Evolutionary conservation across 2,113 vertebrate species (phyloP).

Genomic region (Onychorhynchus coronatus): DNA sequence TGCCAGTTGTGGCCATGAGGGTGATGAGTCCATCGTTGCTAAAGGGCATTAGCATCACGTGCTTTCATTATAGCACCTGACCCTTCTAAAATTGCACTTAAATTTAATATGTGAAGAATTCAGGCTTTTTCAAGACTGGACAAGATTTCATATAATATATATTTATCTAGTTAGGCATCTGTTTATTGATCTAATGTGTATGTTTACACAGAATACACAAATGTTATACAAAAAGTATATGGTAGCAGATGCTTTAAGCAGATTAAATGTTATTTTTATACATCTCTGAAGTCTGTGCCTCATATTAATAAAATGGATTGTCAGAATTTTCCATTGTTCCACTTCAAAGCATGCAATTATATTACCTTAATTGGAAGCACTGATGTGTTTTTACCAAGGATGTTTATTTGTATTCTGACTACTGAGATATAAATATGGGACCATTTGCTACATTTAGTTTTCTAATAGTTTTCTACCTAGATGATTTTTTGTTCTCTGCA

Average conservation of each 20-base stretch:
- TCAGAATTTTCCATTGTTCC: slow-evolving; percentile 80
- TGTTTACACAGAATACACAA: slow-evolving; percentile 65
- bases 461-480: slow-evolving; percentile 69
- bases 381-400: slow-evolving; percentile 79
- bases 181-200: slow-evolving; percentile 59
- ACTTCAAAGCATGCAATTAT: slow-evolving; percentile 85
- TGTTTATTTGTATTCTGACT: slow-evolving; percentile 82
- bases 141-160: slow-evolving; percentile 38
- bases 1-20: neutral
- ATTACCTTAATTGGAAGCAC: slow-evolving; percentile 83
- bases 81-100: neutral
- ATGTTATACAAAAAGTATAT: slow-evolving; percentile 55
- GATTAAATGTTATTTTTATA: slow-evolving; percentile 76
- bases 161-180: slow-evolving; percentile 56
- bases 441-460: slow-evolving; percentile 76
- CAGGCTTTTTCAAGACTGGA: neutral
- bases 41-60: neutral
- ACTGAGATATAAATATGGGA: slow-evolving; percentile 76
- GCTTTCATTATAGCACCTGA: neutral
- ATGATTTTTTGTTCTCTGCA: slow-evolving; percentile 24
- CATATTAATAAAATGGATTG: slow-evolving; percentile 77
- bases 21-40: neutral
- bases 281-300: slow-evolving; percentile 72
- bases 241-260: slow-evolving; percentile 72
- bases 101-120: neutral